Percentiles rank a stretch among this genome's conserved stretches.
Conservation (phyloP, 2,113 vertebrate genomes). For the Dermatemys mawii region DNA sequence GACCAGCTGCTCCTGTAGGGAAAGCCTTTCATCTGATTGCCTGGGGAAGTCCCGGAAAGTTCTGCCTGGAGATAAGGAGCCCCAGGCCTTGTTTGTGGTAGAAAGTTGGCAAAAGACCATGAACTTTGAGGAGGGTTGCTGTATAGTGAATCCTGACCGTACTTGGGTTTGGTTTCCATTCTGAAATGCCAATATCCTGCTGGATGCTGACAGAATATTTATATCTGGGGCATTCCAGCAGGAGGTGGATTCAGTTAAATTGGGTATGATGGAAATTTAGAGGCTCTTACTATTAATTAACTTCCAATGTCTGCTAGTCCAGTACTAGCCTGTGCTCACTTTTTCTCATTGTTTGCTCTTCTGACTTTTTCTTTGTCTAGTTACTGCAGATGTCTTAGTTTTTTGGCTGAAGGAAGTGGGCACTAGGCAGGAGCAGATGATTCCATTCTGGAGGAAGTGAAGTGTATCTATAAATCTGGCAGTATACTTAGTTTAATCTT, state of each 20-base stretch:
- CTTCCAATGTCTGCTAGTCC: background rate
- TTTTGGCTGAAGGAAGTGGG: background rate
- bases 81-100: background rate
- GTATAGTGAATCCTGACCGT: background rate
- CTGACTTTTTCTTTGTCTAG: background rate
- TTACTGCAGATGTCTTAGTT: background rate
- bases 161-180: background rate
- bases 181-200: background rate
- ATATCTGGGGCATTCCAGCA: background rate
- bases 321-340: background rate
- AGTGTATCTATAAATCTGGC: background rate
- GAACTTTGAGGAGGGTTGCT: background rate
- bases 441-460: background rate
- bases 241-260: background rate
- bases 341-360: background rate
- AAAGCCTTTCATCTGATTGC: background rate
- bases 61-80: background rate
- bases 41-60: background rate
- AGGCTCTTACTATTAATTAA: no score
- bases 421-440: background rate
- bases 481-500: background rate
- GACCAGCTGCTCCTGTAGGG: background rate
- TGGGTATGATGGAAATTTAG: background rate
- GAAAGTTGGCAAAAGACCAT: background rate
- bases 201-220: background rate